Evolutionary conservation across 2,888 invertebrate genomes (phyloP).

Genomic region (Tachystola acroxantha): DNA sequence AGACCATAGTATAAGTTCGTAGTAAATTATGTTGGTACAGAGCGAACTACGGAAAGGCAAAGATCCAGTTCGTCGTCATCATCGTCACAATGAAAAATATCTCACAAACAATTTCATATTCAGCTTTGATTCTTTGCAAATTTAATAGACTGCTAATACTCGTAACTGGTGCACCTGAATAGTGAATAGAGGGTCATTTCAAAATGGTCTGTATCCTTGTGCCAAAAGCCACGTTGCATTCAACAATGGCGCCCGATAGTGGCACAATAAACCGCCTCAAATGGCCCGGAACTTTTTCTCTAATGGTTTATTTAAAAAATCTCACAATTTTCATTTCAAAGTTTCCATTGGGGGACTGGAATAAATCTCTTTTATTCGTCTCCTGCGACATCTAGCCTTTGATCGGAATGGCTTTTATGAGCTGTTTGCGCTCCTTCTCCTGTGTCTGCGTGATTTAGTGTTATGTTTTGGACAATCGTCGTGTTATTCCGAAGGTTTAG

Average conservation of each 20-base stretch:
- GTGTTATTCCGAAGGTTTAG: constrained; percentile 9
- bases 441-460: constrained; percentile 62
- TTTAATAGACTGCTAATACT: no score
- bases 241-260: constrained; percentile 67
- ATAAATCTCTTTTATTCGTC: constrained; percentile 71
- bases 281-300: constrained; percentile 75
- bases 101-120: no score
- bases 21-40: no score
- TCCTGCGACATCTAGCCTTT: constrained; percentile 64
- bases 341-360: constrained; percentile 54
- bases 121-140: no score
- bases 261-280: constrained; percentile 70
- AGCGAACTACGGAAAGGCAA: no score
- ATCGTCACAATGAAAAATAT: no score
- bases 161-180: no score
- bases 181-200: no score
- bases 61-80: no score
- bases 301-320: constrained; percentile 76
- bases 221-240: constrained; percentile 44
- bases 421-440: constrained; percentile 63
- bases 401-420: constrained; percentile 72
- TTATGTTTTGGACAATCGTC: constrained; percentile 28
- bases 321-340: constrained; percentile 69
- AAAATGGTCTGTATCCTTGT: constrained; percentile 22
- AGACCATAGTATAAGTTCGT: no score